Evolutionary conservation across 2,888 invertebrate species (phyloP).

Genomic region (Drosophila emarginata): DNA sequence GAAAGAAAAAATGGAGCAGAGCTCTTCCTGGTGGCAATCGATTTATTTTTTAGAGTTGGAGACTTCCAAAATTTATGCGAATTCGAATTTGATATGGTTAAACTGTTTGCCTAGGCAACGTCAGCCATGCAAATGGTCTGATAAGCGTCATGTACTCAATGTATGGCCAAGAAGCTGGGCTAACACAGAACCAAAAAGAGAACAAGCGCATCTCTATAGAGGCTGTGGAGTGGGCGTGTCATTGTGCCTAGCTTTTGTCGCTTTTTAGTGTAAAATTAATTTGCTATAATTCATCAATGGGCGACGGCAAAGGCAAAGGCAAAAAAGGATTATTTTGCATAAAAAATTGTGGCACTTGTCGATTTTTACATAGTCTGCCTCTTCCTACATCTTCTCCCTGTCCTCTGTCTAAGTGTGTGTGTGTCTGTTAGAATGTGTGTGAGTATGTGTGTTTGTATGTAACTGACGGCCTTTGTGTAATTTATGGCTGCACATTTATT

Average conservation of each 20-base stretch:
- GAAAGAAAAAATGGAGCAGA: slow-evolving; percentile 41
- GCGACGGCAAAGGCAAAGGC: slow-evolving; percentile 23
- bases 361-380: slow-evolving; percentile 59
- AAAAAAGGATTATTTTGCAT: slow-evolving; percentile 66
- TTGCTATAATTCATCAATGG: slow-evolving; percentile 80
- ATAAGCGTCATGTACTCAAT: slow-evolving; percentile 45
- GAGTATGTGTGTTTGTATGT: slow-evolving; percentile 44
- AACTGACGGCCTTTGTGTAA: slow-evolving; percentile 68
- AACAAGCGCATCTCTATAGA: neutral
- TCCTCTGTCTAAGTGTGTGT: no score
- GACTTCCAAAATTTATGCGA: slow-evolving; percentile 66
- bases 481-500: slow-evolving; percentile 72
- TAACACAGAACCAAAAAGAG: neutral
- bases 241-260: slow-evolving; percentile 57
- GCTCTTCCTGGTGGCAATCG: slow-evolving; percentile 64
- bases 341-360: slow-evolving; percentile 71
- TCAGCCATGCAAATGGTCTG: slow-evolving; percentile 69
- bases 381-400: no score
- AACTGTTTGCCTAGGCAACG: slow-evolving; percentile 70
- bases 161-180: slow-evolving; percentile 8
- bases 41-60: slow-evolving; percentile 41
- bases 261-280: slow-evolving; percentile 78
- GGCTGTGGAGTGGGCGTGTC: slow-evolving; percentile 33
- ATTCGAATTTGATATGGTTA: slow-evolving; percentile 75
- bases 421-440: neutral